A percentile compares a stretch with the other conserved stretches of the same genome.
Evolutionary conservation across 2,113 vertebrate species (phyloP).

Genomic region (Mugil cephalus): DNA sequence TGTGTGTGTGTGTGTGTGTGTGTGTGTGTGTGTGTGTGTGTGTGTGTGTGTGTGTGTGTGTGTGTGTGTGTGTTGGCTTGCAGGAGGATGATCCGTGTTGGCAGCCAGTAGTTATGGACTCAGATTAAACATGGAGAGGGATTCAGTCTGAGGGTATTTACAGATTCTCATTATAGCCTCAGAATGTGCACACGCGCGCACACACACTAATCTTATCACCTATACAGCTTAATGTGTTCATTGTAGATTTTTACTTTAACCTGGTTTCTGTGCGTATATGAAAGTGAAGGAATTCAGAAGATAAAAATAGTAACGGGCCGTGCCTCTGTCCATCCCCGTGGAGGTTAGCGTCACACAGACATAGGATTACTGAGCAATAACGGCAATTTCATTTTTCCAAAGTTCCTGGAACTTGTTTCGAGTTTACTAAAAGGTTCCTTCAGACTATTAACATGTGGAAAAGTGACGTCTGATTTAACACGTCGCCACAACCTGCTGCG

Average conservation of each 20-base stretch:
- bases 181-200: constrained; percentile 52
- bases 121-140: constrained; percentile 79
- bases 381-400: no score
- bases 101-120: constrained; percentile 73
- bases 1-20: constrained; percentile 1
- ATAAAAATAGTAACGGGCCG: not conserved
- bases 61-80: constrained; percentile 2
- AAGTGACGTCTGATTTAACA: no score
- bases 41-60: constrained; percentile 42
- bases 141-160: constrained; percentile 81
- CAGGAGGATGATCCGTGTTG: constrained; percentile 76
- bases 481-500: no score
- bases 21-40: constrained; percentile 27
- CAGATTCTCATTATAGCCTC: constrained; percentile 77
- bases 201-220: constrained; percentile 59
- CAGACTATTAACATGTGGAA: no score
- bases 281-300: constrained; percentile 2
- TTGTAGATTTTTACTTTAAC: constrained; percentile 42
- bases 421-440: no score
- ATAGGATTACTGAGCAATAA: no score
- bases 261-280: constrained; percentile 19
- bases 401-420: no score
- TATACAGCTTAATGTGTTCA: constrained; percentile 70
- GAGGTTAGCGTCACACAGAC: not conserved
- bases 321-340: not conserved